Conservation (phyloP, 2,797 vertebrate species). For the Aldrovandia affinis region DNA sequence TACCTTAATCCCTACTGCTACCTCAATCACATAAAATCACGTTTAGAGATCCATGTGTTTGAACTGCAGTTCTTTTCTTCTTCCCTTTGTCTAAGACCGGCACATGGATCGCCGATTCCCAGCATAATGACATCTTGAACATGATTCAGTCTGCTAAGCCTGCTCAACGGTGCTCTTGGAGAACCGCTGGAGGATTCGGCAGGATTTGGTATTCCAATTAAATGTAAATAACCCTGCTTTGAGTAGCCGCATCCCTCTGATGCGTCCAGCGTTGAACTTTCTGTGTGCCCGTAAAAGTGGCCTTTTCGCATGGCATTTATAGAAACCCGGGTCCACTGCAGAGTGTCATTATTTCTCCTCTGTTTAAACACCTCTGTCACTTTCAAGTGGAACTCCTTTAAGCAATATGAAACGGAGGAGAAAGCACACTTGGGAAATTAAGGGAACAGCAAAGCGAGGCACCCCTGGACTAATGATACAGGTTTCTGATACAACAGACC, state of each 20-base stretch:
- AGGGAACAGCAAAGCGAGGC: slow-evolving; percentile 42
- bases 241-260: neutral
- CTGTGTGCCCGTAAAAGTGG: slow-evolving; percentile 26
- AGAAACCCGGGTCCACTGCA: neutral
- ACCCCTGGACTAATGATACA: slow-evolving; percentile 45
- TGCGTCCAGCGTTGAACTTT: slow-evolving; percentile 30
- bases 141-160: slow-evolving; percentile 31
- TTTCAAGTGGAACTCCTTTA: slow-evolving; percentile 49
- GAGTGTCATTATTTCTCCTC: slow-evolving; percentile 9
- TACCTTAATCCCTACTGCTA: neutral
- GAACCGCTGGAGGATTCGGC: slow-evolving; percentile 27
- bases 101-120: neutral
- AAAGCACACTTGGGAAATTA: slow-evolving; percentile 54
- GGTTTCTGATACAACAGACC: slow-evolving; percentile 31
- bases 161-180: slow-evolving; percentile 15
- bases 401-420: slow-evolving; percentile 36
- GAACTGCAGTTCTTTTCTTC: neutral
- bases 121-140: slow-evolving; percentile 45
- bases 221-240: slow-evolving; percentile 53
- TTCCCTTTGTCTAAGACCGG: slow-evolving; percentile 10
- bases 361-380: slow-evolving; percentile 47
- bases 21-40: neutral
- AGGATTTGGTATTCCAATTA: slow-evolving; percentile 52
- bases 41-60: neutral
- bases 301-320: slow-evolving; percentile 27